Evolutionary conservation across 2,113 vertebrate species (phyloP), one percentile per base, ranked within the genome.

Genomic region (Cichladusa arquata): DNA sequence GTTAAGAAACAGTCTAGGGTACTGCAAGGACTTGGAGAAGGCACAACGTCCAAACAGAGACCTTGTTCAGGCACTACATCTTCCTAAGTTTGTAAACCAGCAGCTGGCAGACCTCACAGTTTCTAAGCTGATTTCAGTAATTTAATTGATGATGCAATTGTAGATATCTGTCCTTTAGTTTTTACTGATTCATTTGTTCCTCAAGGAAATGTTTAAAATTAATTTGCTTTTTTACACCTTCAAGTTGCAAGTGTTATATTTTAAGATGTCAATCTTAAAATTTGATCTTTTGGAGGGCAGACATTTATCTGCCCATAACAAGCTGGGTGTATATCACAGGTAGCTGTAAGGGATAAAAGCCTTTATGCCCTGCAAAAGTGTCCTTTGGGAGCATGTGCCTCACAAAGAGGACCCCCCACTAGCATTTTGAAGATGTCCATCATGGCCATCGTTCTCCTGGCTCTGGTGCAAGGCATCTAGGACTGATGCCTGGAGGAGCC

Each of bases 371-470:
- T n/a, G 20, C 12, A 40, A 4, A 88, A 77, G 28, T 28, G n/a
- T 25, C 56, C 56, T 29, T 26, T 28, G 25, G 67, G 77, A 61
- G 33, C 31, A 26, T 1, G 11, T 34, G 16, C 24, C 53, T 76
- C n/a, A 31, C 42, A 31, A 53, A 16, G 38, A 29, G 58, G 14
- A 51, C 44, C 22, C 11, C 28, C 44, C 9, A 24, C 11, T 3
- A 17, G 7, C 36, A 53, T 29, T 81, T 80, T 0, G 1, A 81
- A 93, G 72, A 51, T 0, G 3, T 17, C 53, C 33, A 12, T 22
- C 11, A 16, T 1, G 24, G 48, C 33, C 48, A 28, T 11, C 0
- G 0, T 16, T 44, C 51, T 81, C n/a, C 57, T 29, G 36, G 44
- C 17, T 71, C 62, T 48, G 34, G 14, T 45, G 54, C 42, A 48